Conservation (phyloP, 2,113 vertebrate genomes). For the Bostrychus sinensis region DNA sequence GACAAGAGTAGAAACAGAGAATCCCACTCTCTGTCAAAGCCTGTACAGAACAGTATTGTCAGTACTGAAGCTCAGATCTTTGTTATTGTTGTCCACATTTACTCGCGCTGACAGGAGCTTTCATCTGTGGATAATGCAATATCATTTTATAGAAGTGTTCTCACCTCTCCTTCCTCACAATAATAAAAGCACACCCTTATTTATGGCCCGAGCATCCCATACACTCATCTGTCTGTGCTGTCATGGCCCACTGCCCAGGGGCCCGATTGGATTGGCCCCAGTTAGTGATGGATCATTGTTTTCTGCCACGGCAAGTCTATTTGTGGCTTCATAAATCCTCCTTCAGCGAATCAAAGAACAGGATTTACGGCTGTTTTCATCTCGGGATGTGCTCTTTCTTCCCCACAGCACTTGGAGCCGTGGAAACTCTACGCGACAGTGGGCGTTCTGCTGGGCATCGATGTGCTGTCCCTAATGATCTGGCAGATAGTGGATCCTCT, state of each 20-base stretch:
- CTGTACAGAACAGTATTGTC: not conserved
- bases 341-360: constrained; percentile 31
- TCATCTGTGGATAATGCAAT: constrained; percentile 29
- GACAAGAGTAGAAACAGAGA: too few species aligned
- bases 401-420: constrained; percentile 86
- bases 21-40: too few species aligned
- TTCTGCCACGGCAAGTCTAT: constrained; percentile 49
- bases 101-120: constrained; percentile 1
- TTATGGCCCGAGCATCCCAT: not conserved
- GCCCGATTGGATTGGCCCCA: constrained; percentile 55
- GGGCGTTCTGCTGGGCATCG: constrained; percentile 85
- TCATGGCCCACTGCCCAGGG: constrained; percentile 11
- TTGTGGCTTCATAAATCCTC: constrained; percentile 58
- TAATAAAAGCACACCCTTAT: constrained; percentile 15
- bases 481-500: constrained; percentile 93
- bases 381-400: constrained; percentile 13
- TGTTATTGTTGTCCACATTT: not conserved
- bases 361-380: constrained; percentile 29
- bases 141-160: constrained; percentile 4
- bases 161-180: not conserved
- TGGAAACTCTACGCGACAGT: constrained; percentile 91
- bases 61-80: not conserved
- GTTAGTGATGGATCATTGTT: constrained; percentile 63
- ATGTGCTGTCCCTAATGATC: constrained; percentile 85
- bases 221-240: constrained; percentile 13